Base-by-base conservation (phyloP, 2,888 invertebrate species). In the Lissonota sp. region DNA sequence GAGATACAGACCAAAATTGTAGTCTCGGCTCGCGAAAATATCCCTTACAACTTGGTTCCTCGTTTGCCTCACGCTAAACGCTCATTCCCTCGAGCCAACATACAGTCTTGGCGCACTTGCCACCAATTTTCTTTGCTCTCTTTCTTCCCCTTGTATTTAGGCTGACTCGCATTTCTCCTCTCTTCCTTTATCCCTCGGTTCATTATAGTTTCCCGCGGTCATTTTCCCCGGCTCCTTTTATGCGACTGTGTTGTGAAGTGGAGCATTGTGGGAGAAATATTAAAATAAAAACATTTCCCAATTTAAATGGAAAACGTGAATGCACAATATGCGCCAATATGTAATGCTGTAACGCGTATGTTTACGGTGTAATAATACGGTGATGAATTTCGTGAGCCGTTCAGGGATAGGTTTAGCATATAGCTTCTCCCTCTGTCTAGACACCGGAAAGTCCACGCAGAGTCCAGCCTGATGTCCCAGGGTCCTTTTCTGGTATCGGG, bases 1-100 rank as follows among this genome's bases (percentile, higher is more conserved):
- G 53, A 26, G 12, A 26, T 53, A 42, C n/a, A 12, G 42, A 37
- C 53, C 53, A 26, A 72, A 44, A 62, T 26, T 26, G 26, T 26
- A 53, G 62, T 53, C 42, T 72, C 42, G 12, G 39, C 37, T 57
- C 6, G 44, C 46, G n/a, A 70, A 70, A 70, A 58, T 51, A 40
- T 53, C 53, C 40, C 51, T 42, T 71, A 51, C 4, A 40, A 71
- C 10, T 49, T n/a, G 42, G 62, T 53, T 69, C 10, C 57, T 57
- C 57, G 26, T 53, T 42, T 14, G 14, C n/a, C 39, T 42, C 39
- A 49, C 58, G 10, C 42, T 76, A 63, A 70, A 70, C 63, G 58
- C 26, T 26, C 76, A 63, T 69, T 76, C 39, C 70, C 63, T n/a
- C 55, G 70, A 76, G 63, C 76, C 58, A 55, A 16, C 69, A 69